phyloP scores from a whole-genome alignment of 2,888 invertebrate species.

The Lithophane leautieri region DNA sequence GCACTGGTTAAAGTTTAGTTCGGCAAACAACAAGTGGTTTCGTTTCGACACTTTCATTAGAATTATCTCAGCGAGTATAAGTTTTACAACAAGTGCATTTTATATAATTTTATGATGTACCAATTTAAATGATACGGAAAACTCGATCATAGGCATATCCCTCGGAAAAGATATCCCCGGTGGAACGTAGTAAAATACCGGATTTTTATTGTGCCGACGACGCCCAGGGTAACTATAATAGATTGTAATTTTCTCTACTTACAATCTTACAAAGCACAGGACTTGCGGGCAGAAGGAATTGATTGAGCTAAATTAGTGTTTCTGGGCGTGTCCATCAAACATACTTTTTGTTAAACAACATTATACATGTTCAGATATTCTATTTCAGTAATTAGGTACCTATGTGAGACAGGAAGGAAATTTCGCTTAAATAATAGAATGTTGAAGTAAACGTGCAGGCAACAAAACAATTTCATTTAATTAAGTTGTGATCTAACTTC shows the following conservation, averaged over 20 bases:
- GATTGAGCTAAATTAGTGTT: conserved; percentile 39
- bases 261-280: background rate
- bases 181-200: background rate
- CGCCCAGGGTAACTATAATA: conserved; percentile 34
- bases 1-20: background rate
- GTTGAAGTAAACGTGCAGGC: conserved; percentile 12
- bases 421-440: conserved; percentile 21
- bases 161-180: background rate
- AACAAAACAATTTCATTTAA: background rate
- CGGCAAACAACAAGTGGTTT: conserved; percentile 8
- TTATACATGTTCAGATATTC: background rate
- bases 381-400: background rate
- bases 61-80: background rate
- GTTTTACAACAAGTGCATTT: conserved; percentile 6
- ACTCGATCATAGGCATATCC: background rate
- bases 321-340: conserved; percentile 18
- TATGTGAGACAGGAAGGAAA: conserved; percentile 23
- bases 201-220: conserved; percentile 17
- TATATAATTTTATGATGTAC: conserved; percentile 18
- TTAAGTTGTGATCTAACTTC: background rate
- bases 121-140: conserved; percentile 10
- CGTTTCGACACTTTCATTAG: too few species aligned
- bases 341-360: background rate
- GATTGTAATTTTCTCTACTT: conserved; percentile 13
- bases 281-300: conserved; percentile 3